Evolutionary conservation across 2,113 vertebrate species (phyloP).

Genomic region (Phyllostomus hastatus): DNA sequence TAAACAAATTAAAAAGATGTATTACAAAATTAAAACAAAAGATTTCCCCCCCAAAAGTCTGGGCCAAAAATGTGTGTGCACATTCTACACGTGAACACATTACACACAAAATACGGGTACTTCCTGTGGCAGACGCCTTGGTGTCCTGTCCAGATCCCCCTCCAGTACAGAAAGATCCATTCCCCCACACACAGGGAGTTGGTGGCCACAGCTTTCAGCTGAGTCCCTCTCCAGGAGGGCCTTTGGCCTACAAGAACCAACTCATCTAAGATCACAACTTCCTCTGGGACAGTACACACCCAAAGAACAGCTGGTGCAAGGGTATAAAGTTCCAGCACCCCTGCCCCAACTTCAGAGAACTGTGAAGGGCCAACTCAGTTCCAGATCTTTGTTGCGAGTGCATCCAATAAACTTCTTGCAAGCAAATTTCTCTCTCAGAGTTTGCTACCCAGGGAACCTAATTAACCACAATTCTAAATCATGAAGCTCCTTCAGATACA

Average conservation of each 20-base stretch:
- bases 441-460: background rate
- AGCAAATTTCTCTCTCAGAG: constrained; percentile 13
- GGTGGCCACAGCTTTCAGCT: background rate
- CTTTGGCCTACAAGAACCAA: background rate
- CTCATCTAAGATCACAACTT: background rate
- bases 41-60: too few relatives aligned
- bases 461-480: constrained; percentile 1
- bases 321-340: background rate
- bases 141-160: background rate
- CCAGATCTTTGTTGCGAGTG: background rate
- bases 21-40: too few relatives aligned
- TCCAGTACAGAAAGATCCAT: background rate
- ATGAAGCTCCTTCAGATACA: background rate
- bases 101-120: background rate
- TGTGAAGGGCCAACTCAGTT: background rate
- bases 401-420: background rate
- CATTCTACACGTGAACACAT: too few relatives aligned
- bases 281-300: background rate
- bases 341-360: background rate
- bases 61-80: too few relatives aligned
- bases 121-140: background rate
- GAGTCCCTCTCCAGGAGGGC: background rate
- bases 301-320: background rate
- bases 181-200: background rate
- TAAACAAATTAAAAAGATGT: too few relatives aligned